Conservation (phyloP, 1,140 invertebrate species). For the Andricus grossulariae region DNA sequence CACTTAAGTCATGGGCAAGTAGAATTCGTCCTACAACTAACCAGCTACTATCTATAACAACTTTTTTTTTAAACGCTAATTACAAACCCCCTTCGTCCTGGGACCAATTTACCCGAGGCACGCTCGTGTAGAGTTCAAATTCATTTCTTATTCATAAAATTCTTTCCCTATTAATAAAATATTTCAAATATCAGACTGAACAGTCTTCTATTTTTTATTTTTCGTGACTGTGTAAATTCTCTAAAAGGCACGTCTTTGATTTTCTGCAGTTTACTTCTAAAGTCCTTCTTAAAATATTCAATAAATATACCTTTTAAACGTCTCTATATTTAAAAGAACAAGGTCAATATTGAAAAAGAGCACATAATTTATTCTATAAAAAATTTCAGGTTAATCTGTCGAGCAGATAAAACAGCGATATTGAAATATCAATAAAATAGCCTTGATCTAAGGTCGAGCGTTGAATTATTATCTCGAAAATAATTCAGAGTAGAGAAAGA, state of each 20-base stretch:
- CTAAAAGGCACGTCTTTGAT: background rate
- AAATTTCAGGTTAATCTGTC: conserved; percentile 11
- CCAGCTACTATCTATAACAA: conserved; percentile 63
- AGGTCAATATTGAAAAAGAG: background rate
- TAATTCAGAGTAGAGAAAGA: conserved; percentile 12
- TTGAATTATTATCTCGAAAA: background rate
- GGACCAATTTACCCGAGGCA: conserved; percentile 48
- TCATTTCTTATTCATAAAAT: background rate
- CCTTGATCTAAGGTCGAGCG: background rate
- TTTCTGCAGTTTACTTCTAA: background rate
- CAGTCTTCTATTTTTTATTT: too few species aligned
- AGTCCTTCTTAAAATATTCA: conserved; percentile 5
- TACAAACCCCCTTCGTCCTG: conserved; percentile 57
- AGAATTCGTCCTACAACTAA: conserved; percentile 60
- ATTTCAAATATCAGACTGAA: too few species aligned
- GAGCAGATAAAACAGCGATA: conserved; percentile 7
- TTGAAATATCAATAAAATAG: conserved; percentile 25
- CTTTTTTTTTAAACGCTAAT: conserved; percentile 60
- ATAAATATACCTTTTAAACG: background rate
- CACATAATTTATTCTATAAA: background rate
- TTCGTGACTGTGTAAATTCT: too few species aligned
- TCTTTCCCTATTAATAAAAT: background rate
- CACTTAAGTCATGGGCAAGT: conserved; percentile 73
- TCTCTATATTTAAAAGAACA: background rate
- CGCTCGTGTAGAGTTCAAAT: conserved; percentile 39